phyloP scores from a whole-genome alignment of 2,888 invertebrate species.

The Antheraea assamensis region DNA sequence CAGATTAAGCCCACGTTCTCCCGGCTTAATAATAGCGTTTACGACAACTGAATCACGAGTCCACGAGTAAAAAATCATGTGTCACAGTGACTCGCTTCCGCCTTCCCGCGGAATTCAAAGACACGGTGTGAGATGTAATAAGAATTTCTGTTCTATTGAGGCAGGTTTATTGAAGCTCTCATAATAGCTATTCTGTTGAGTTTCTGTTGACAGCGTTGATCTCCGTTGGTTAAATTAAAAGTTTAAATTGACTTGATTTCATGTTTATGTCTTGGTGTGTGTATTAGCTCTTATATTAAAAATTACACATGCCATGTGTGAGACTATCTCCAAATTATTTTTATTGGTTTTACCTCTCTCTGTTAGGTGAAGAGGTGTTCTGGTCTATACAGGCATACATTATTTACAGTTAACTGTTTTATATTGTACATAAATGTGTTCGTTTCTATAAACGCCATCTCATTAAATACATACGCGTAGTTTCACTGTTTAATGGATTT shows the following conservation, averaged over 20 bases:
- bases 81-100: background rate
- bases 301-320: background rate
- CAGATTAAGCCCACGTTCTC: too few relatives aligned
- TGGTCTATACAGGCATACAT: too few relatives aligned
- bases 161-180: too few relatives aligned
- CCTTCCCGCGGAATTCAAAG: background rate
- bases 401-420: background rate
- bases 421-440: background rate
- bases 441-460: background rate
- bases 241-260: too few relatives aligned
- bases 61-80: background rate
- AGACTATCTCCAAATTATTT: background rate
- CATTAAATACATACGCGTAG: background rate
- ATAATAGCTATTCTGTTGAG: too few relatives aligned
- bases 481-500: background rate
- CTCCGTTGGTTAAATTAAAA: too few relatives aligned
- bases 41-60: background rate
- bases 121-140: background rate
- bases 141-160: too few relatives aligned
- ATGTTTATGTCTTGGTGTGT: too few relatives aligned
- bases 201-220: too few relatives aligned
- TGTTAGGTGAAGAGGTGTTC: background rate
- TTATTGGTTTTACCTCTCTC: background rate
- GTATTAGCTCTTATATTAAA: background rate
- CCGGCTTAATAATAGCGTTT: background rate